Percentiles rank a stretch among this genome's conserved stretches.
phyloP scores from a whole-genome alignment of 2,888 invertebrate species.

The Yponomeuta malinellus region DNA sequence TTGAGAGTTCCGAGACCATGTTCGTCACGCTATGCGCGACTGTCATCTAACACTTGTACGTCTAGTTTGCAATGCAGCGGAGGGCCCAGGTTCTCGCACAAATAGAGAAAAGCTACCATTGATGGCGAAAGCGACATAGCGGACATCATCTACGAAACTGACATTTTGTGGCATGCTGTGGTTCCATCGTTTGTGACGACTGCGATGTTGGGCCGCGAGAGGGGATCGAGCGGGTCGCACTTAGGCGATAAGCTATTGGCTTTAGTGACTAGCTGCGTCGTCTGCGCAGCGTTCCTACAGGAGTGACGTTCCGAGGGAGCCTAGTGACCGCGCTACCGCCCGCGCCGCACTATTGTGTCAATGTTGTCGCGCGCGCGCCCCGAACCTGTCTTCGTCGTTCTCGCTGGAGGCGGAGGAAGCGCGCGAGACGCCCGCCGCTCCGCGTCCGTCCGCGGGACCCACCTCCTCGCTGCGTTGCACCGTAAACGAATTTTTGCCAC shows the following conservation, averaged over 20 bases:
- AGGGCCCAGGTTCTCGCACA: background rate
- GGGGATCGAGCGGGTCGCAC: background rate
- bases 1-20: background rate
- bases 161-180: conserved; percentile 36
- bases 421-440: conserved; percentile 78
- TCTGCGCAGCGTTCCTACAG: background rate
- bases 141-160: conserved; percentile 39
- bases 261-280: background rate
- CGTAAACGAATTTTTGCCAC: conserved; percentile 96
- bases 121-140: conserved; percentile 53
- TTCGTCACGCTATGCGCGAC: background rate
- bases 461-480: conserved; percentile 99
- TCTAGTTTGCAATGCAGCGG: background rate
- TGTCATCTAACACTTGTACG: background rate
- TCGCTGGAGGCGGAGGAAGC: conserved; percentile 96
- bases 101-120: conserved; percentile 39
- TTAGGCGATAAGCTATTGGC: background rate
- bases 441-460: conserved; percentile 88
- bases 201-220: background rate
- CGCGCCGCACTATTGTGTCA: conserved; percentile 65
- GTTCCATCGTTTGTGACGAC: conserved; percentile 13
- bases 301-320: conserved; percentile 4
- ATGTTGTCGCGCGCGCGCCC: conserved; percentile 47
- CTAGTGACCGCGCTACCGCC: conserved; percentile 31
- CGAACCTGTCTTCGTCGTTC: conserved; percentile 92